Evolutionary conservation across 2,797 vertebrate species (phyloP).

Genomic region (Trachurus trachurus): DNA sequence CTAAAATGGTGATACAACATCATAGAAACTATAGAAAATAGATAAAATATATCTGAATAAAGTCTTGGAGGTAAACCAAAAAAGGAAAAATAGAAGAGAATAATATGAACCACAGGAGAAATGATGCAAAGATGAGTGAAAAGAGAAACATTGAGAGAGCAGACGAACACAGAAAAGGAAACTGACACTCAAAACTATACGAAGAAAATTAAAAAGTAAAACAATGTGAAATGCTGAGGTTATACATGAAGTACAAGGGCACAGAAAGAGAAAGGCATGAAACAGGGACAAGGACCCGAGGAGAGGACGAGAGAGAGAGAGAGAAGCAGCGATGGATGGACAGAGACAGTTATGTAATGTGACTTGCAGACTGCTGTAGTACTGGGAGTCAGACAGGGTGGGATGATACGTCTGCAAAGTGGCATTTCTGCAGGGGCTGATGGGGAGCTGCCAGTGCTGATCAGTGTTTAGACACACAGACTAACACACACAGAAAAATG

Average conservation of each 20-base stretch:
- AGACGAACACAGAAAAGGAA: not conserved
- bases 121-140: not conserved
- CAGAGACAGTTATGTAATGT: slow-evolving; percentile 67
- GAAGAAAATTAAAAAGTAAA: not conserved
- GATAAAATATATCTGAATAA: too few relatives aligned
- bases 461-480: slow-evolving; percentile 48
- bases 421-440: slow-evolving; percentile 68
- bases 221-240: not conserved
- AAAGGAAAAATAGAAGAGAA: not conserved
- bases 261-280: not conserved
- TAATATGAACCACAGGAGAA: too few relatives aligned
- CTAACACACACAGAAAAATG: slow-evolving; percentile 14
- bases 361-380: slow-evolving; percentile 60
- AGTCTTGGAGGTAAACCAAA: not conserved
- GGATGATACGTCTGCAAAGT: slow-evolving; percentile 63
- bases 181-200: not conserved
- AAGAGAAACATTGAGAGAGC: not conserved
- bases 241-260: slow-evolving; percentile 9
- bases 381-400: slow-evolving; percentile 57
- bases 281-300: slow-evolving; percentile 1
- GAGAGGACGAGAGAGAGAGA: not conserved
- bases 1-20: not conserved
- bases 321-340: slow-evolving; percentile 31
- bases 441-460: slow-evolving; percentile 57
- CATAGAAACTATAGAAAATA: too few relatives aligned